Evolutionary conservation across 1,140 invertebrate genomes (phyloP).

Genomic region (Aleiodes sp.): DNA sequence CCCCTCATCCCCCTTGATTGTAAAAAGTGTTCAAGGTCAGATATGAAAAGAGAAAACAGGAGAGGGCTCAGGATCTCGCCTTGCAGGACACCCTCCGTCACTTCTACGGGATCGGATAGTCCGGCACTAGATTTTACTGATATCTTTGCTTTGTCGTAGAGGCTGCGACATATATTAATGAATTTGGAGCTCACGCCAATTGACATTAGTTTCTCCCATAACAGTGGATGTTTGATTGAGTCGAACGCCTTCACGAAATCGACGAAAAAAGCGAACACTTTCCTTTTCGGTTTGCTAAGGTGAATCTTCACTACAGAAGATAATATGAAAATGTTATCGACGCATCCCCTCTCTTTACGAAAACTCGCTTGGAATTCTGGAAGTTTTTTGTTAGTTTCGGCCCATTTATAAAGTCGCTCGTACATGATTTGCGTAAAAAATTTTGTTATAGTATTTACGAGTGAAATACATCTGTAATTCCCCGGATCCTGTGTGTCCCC

Average conservation of each 20-base stretch:
- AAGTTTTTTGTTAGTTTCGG: conserved; percentile 25
- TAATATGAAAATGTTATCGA: conserved; percentile 41
- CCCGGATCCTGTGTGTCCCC: conserved; percentile 28
- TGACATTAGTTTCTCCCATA: conserved; percentile 13
- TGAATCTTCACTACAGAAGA: conserved; percentile 11
- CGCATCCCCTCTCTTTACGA: conserved; percentile 33
- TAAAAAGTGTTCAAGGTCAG: conserved; percentile 15
- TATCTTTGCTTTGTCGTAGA: conserved; percentile 6
- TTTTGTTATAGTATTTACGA: conserved; percentile 40
- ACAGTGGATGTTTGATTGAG: neutral
- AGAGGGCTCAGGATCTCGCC: conserved; percentile 22
- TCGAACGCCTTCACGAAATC: conserved; percentile 21
- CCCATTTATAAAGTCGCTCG: conserved; percentile 32
- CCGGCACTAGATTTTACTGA: neutral
- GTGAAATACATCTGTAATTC: conserved; percentile 42
- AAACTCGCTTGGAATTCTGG: conserved; percentile 42
- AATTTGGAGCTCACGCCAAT: neutral
- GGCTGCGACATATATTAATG: neutral
- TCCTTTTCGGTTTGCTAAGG: neutral
- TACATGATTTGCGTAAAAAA: conserved; percentile 38
- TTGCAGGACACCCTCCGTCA: conserved; percentile 17
- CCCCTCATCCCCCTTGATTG: neutral
- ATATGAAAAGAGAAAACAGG: conserved; percentile 12
- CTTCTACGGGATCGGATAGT: neutral
- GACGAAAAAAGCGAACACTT: conserved; percentile 27